Conservation (phyloP, 2,888 invertebrate genomes). For the Prosapia bicincta region DNA sequence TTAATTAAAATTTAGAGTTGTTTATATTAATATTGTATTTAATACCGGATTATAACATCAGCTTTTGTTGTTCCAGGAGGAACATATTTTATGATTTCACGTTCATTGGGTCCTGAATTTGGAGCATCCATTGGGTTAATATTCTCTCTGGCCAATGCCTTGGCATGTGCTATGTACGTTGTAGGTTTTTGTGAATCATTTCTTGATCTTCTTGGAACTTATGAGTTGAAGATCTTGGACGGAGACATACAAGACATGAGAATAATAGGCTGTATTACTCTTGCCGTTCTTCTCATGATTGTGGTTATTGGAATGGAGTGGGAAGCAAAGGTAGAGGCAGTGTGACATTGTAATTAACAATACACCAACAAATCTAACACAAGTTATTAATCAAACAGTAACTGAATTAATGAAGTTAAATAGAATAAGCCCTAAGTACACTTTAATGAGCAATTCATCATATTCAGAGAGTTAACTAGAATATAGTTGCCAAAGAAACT, state of each 20-base stretch:
- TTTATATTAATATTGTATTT: too few species aligned
- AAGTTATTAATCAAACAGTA: too few species aligned
- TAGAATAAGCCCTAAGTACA: too few species aligned
- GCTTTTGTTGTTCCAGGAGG: too few species aligned
- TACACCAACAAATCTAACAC: too few species aligned
- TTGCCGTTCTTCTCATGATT: constrained; percentile 76
- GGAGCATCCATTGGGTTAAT: constrained; percentile 95
- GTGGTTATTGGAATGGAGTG: constrained; percentile 96
- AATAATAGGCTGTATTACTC: constrained; percentile 81
- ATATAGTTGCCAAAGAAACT: too few species aligned
- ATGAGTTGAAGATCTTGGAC: constrained; percentile 60
- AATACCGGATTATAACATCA: too few species aligned
- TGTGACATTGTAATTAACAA: too few species aligned
- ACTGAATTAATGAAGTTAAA: too few species aligned
- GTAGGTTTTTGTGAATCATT: constrained; percentile 97
- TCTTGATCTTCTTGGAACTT: constrained; percentile 57
- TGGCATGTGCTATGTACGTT: constrained; percentile 95
- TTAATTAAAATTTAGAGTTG: too few species aligned
- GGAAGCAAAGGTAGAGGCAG: constrained; percentile 82
- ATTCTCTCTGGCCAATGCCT: constrained; percentile 94
- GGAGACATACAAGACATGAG: constrained; percentile 68
- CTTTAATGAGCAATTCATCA: too few species aligned
- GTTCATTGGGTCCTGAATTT: constrained; percentile 95
- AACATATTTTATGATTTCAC: constrained; percentile 97
- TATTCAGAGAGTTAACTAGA: too few species aligned